Base-by-base conservation (phyloP, 2,888 invertebrate genomes). In the Taphrorychus bicolor region DNA sequence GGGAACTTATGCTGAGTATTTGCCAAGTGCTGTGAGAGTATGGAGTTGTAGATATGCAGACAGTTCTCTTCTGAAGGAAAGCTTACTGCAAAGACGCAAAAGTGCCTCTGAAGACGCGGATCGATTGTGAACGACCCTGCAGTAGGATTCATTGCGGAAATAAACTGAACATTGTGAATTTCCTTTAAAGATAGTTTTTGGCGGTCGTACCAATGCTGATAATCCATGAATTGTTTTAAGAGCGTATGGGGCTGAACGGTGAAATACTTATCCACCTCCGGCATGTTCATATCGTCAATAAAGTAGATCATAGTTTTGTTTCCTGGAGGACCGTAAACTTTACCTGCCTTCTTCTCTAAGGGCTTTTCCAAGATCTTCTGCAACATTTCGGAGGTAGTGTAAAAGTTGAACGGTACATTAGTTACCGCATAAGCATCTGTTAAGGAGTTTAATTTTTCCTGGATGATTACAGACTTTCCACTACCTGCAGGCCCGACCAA, bases 271-370 rank as follows among this genome's bases (percentile, higher is more conserved):
- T 97, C 97, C 2, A 97, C 96, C 84, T 95, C 95, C 0, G 97
- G 97, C 96, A 97, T 97, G 80, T 97, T 97, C 89, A 97, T 89
- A 77, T 97, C 97, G 77, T 97, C 97, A 64, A 97, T 89, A 80
- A 97, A 97, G 82, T 96, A 97, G 59, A 97, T 89, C 86, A 97
- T 90, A 17, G 88, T 89, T 82, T 96, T 95, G 78, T 88, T 93
- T n/a, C 96, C 97, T 0, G 95, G 94, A 0, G 97, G 97, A 0
- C 95, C 97, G 78, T 89, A 97, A 80, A 94, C 96, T 63, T 94
- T 88, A 0, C 97, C 97, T 0, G 97, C 95, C 80, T 97, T 97
- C 83, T 97, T 97, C 80, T 97, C 97, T 56, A 97, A 82, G 0
- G 95, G 94, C 76, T 94, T 94, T 80, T 97, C 97, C 69, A 97